Evolutionary conservation across 2,888 invertebrate genomes (phyloP).

Genomic region (Pocota personata): DNA sequence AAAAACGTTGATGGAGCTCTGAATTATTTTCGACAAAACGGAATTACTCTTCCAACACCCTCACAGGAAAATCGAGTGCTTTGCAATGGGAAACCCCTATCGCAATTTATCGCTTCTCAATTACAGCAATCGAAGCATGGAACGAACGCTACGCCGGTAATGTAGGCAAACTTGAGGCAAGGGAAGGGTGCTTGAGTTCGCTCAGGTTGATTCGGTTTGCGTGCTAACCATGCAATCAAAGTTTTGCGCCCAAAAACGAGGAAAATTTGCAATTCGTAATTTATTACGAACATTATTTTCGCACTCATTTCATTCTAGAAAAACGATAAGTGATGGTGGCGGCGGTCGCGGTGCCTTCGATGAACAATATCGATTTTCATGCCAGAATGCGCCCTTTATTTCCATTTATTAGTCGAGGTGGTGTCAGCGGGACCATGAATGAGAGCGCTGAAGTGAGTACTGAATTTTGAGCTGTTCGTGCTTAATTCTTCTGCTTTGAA

Average conservation of each 20-base stretch:
- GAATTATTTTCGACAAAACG: slow-evolving; percentile 72
- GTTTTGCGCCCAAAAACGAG: slow-evolving; percentile 59
- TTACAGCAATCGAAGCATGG: slow-evolving; percentile 61
- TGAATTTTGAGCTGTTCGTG: not conserved
- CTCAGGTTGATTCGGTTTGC: slow-evolving; percentile 58
- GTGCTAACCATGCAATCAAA: slow-evolving; percentile 68
- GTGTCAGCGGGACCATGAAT: slow-evolving; percentile 21
- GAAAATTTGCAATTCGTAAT: slow-evolving; percentile 70
- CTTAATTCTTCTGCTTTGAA: not conserved
- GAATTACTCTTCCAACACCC: slow-evolving; percentile 61
- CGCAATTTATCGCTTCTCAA: slow-evolving; percentile 70
- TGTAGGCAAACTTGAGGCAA: not conserved
- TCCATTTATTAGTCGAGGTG: slow-evolving; percentile 39
- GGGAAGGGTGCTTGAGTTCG: slow-evolving; percentile 27
- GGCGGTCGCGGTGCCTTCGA: not conserved
- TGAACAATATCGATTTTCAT: slow-evolving; percentile 61
- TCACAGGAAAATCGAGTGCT: slow-evolving; percentile 37
- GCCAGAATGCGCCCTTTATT: slow-evolving; percentile 50
- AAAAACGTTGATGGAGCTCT: slow-evolving; percentile 64
- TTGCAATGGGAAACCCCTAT: slow-evolving; percentile 54
- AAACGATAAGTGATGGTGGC: slow-evolving; percentile 27
- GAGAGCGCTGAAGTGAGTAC: slow-evolving; percentile 14
- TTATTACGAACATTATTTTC: slow-evolving; percentile 71
- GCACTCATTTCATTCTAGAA: slow-evolving; percentile 58
- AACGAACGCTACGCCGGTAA: not conserved